Evolutionary conservation across 23 tunicate genomes (phyloP), one percentile per base, ranked within the genome.

Genomic region (Phallusia fumigata): DNA sequence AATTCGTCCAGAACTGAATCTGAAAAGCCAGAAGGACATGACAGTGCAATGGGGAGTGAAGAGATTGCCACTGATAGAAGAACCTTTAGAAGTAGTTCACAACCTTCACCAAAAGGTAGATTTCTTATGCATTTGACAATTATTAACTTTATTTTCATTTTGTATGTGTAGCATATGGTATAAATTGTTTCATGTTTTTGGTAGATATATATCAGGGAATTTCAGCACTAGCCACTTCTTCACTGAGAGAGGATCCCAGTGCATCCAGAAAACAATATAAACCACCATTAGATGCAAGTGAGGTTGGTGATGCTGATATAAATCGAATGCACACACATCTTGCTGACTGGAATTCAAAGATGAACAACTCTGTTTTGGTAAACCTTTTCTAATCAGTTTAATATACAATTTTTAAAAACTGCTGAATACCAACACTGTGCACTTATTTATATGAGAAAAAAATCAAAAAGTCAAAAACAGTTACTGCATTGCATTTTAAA

Each of bases 41-140:
- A 90, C 74, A 90, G 95, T 77, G 95, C 95, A 11, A 87, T 90
- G 81, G 95, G 95, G 32, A 90, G 95, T 78, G 95, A 90, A 16
- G 95, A 90, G 81, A 65, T 87, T 12, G 82, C 75, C 18, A 40
- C 95, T 24, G 95, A 83, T 30, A 34, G 95, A 84, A 89, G 64
- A 84, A 85, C 88, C 11, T 85, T 78, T 49, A 53, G 88, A 28
- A 82, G 78, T 13, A 82, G 78, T 32, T 53, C 65, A 52, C 76
- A 32, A 6, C 58, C 22, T 30, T 19, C 58, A 28, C 53, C 81
- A 30, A 74, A 32, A 74, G 77, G 77, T 74, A 15, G 31, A 21
- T 69, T 69, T 28, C 19, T 8, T 6, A 40, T 3, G 10, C 47
- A 40, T 5, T 40, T 40, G 47, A 40, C 47, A 40, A 40, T 40